Evolutionary conservation across 2,797 vertebrate genomes (phyloP).

Genomic region (Prunella strophiata): DNA sequence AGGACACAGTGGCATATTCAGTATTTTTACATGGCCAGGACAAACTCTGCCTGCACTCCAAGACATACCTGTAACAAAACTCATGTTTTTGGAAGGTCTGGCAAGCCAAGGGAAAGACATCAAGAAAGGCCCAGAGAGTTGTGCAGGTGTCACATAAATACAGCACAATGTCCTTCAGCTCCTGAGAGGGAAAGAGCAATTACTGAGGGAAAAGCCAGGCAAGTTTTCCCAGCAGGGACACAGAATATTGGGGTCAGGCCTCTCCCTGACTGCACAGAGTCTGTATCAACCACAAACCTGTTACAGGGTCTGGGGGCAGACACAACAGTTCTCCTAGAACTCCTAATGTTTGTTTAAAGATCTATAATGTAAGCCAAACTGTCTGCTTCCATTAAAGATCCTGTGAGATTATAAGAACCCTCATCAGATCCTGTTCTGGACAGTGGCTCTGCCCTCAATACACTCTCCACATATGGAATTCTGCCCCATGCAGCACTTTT

Average conservation of each 20-base stretch:
- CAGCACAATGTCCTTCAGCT: slow-evolving; percentile 87
- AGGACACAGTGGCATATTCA: background rate
- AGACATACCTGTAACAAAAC: slow-evolving; percentile 88
- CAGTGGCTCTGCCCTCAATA: background rate
- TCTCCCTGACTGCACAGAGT: background rate
- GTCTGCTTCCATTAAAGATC: background rate
- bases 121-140: slow-evolving; percentile 93
- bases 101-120: slow-evolving; percentile 90
- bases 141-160: slow-evolving; percentile 93
- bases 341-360: background rate
- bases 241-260: background rate
- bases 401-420: background rate
- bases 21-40: background rate
- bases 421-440: background rate
- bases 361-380: background rate
- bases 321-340: background rate
- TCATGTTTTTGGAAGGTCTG: slow-evolving; percentile 88
- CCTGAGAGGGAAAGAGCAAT: slow-evolving; percentile 75
- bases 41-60: background rate
- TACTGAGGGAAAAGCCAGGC: background rate
- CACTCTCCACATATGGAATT: background rate
- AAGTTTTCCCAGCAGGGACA: background rate
- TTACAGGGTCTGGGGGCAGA: background rate
- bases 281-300: background rate
- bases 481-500: background rate